Conservation (phyloP, 1,140 invertebrate genomes). For the Solenopsis fugax region DNA sequence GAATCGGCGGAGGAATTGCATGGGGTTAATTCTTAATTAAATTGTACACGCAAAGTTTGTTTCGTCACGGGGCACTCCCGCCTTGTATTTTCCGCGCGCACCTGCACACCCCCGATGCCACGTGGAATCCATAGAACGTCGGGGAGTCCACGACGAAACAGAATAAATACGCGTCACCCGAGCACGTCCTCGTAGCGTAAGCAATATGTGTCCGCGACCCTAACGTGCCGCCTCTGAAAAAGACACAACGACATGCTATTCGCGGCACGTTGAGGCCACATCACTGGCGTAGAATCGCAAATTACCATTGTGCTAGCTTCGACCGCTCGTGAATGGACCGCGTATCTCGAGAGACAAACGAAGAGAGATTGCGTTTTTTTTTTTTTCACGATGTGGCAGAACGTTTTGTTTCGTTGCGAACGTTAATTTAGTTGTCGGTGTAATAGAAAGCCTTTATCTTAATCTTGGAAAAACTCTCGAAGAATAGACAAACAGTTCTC, state of each 20-base stretch:
- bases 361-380: conserved; percentile 29
- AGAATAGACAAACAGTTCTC: neutral
- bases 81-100: conserved; percentile 49
- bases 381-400: neutral
- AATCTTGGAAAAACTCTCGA: neutral
- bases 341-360: conserved; percentile 14
- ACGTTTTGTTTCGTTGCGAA: neutral
- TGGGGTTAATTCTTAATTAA: conserved; percentile 77
- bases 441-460: conserved; percentile 1
- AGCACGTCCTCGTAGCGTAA: conserved; percentile 51
- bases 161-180: conserved; percentile 75
- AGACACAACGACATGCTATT: conserved; percentile 69
- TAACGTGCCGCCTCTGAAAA: conserved; percentile 71
- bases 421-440: neutral
- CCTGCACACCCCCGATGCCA: conserved; percentile 65
- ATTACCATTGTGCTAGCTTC: conserved; percentile 16
- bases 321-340: neutral
- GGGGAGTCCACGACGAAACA: conserved; percentile 18
- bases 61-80: conserved; percentile 63
- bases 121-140: conserved; percentile 74
- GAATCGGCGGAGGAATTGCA: conserved; percentile 18
- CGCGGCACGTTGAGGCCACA: conserved; percentile 52
- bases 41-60: conserved; percentile 53
- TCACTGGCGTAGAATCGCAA: conserved; percentile 62
- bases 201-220: conserved; percentile 72